Base-by-base conservation (phyloP, 2,797 vertebrate genomes). In the Pseudopleuronectes americanus region DNA sequence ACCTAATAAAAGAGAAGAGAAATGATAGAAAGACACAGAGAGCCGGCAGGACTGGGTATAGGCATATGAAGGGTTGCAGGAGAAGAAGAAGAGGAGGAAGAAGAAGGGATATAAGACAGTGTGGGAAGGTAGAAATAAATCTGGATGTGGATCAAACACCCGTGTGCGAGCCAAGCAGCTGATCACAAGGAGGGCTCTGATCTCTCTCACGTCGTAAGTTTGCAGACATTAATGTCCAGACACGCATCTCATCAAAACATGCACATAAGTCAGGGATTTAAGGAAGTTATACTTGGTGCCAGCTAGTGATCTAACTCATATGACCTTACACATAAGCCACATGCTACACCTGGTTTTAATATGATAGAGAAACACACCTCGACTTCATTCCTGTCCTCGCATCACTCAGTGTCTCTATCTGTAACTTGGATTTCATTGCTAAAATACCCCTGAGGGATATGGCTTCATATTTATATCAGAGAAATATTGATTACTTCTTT, bases 141-240 rank as follows among this genome's bases (percentile, higher is more conserved):
- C 47, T 41, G 79, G 58, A 85, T 53, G 13, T 8, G 22, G 51
- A 45, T 45, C 43, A 45, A 45, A 45, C 43, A 17, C 3, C 3
- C 43, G 17, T 3, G 43, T 19, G 7, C 17, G 43, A 21, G 13
- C 23, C 6, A 57, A 79, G 74, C 79, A 74, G 77, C 58, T 61
- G 70, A 73, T 58, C 83, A 59, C 75, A 67, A 49, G 80, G 76
- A 41, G 55, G 71, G 57, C 81, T 86, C 69, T 84, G 85, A 84
- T 83, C 80, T 65, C 10, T 1, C 64, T 64, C 71, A 70, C 76
- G 77, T 77, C 64, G 76, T 21, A 76, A 28, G 52, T 55, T 65
- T 52, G 65, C 54, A 79, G 38, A 70, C 62, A 56, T 64, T 57
- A 52, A 68, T 60, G 26, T 49, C 9, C 57, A 52, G 16, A 72